These are phyloP conservation scores for Trinorchestia longiramus DNA, from an alignment of 1,140 invertebrate species.

Conservation along the genomic window DNA sequence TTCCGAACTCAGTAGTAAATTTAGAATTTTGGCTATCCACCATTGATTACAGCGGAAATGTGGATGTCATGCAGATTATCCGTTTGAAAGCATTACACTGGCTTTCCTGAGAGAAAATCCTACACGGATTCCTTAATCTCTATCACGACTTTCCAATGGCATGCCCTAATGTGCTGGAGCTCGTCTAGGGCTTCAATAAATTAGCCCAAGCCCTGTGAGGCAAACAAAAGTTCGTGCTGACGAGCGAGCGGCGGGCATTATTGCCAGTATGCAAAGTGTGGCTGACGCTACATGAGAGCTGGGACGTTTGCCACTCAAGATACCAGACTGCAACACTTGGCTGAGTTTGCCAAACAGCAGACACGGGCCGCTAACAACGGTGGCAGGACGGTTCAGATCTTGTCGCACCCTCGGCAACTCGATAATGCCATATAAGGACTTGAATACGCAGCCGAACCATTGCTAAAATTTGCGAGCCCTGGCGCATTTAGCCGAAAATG, in stretches of 20 bases:
- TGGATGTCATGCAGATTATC: slow-evolving; percentile 32
- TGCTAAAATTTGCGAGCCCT: slow-evolving; percentile 6
- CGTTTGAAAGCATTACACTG: slow-evolving; percentile 33
- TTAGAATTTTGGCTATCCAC: not conserved
- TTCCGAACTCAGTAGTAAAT: not conserved
- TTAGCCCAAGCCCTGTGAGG: slow-evolving; percentile 53
- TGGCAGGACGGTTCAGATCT: not conserved
- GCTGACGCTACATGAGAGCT: slow-evolving; percentile 48
- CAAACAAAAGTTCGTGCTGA: slow-evolving; percentile 54
- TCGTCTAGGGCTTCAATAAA: slow-evolving; percentile 52
- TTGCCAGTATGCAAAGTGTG: slow-evolving; percentile 55
- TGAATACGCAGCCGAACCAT: slow-evolving; percentile 16
- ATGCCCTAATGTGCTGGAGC: slow-evolving; percentile 37
- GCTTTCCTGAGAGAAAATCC: slow-evolving; percentile 1
- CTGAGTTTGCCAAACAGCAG: slow-evolving; percentile 47
- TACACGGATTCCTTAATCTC: slow-evolving; percentile 4
- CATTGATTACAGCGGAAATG: not conserved
- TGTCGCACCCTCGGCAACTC: slow-evolving; percentile 36
- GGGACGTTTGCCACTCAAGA: slow-evolving; percentile 45
- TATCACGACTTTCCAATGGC: slow-evolving; percentile 51
- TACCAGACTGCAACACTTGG: slow-evolving; percentile 50
- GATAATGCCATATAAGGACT: slow-evolving; percentile 41
- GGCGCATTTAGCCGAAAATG: not conserved
- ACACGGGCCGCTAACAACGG: slow-evolving; percentile 36
- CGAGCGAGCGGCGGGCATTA: slow-evolving; percentile 34